phyloP scores from a whole-genome alignment of 2,888 invertebrate genomes.

The Caenorhabditis drosophilae region DNA sequence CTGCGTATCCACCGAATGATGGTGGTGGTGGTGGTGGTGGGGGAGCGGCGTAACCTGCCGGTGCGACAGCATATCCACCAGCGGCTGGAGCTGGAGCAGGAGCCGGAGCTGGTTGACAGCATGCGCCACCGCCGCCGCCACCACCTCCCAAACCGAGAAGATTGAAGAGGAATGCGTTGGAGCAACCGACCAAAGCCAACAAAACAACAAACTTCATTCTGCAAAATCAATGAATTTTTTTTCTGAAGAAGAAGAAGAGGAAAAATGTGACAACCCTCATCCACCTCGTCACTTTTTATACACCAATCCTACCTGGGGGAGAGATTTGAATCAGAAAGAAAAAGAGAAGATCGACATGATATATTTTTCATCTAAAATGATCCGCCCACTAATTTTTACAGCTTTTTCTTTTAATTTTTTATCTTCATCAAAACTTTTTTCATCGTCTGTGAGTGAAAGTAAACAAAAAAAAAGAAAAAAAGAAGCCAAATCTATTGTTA shows the following conservation, averaged over 20 bases:
- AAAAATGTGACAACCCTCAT: too few relatives aligned
- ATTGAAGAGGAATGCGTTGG: conserved; percentile 19
- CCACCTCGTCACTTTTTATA: too few relatives aligned
- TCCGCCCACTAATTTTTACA: too few relatives aligned
- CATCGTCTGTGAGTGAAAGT: too few relatives aligned
- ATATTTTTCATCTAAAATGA: too few relatives aligned
- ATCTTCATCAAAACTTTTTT: too few relatives aligned
- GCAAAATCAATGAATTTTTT: neutral
- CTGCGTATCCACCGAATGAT: conserved; percentile 5
- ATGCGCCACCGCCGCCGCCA: conserved; percentile 1
- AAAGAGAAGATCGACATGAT: too few relatives aligned
- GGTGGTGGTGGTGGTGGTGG: conserved; percentile 32
- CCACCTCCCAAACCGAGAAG: conserved; percentile 13
- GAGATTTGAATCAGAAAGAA: too few relatives aligned
- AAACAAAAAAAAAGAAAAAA: too few relatives aligned
- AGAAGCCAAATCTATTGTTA: too few relatives aligned
- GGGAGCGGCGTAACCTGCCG: conserved; percentile 19
- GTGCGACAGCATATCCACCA: conserved; percentile 29
- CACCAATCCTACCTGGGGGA: too few relatives aligned
- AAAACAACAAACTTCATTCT: conserved; percentile 14
- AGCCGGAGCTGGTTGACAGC: conserved; percentile 16
- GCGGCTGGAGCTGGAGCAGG: conserved; percentile 4
- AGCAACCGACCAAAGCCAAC: conserved; percentile 12
- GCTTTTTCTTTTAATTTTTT: too few relatives aligned
- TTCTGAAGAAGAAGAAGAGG: conserved; percentile 3